Evolutionary conservation across 2,113 vertebrate genomes (phyloP).

Genomic region (Orientallactaga bullata): DNA sequence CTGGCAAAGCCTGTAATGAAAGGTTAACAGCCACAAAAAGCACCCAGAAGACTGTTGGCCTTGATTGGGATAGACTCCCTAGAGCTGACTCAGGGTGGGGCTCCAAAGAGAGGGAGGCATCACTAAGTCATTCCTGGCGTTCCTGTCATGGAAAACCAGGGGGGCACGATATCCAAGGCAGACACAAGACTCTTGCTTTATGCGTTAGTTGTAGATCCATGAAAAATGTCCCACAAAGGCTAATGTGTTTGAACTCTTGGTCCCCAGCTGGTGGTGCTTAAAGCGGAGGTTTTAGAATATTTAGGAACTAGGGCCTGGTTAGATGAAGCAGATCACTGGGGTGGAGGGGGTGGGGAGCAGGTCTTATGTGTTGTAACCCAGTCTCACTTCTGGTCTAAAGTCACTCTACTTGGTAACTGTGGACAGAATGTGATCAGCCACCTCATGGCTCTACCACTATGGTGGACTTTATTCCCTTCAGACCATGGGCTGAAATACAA

Average conservation of each 20-base stretch:
- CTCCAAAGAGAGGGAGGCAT: not conserved
- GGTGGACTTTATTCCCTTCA: not conserved
- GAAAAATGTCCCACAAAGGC: not conserved
- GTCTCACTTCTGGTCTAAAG: not conserved
- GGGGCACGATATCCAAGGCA: rapidly evolving
- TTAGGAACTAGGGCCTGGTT: not conserved
- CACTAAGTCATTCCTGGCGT: not conserved
- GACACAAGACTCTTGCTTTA: not conserved
- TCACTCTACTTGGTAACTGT: not conserved
- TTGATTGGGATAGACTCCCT: not conserved
- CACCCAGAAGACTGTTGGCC: not conserved
- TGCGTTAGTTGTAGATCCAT: not conserved
- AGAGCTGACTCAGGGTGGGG: not conserved
- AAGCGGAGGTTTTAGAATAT: not conserved
- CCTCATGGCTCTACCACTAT: not conserved
- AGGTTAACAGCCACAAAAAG: not conserved
- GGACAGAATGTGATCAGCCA: not conserved
- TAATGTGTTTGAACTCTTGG: not conserved
- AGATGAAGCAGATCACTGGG: not conserved
- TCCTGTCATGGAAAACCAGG: not conserved
- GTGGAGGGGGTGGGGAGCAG: no score
- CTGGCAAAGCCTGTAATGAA: not conserved
- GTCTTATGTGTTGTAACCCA: not conserved
- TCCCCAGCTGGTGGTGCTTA: not conserved
- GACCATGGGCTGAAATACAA: not conserved